A percentile compares a stretch with the other conserved stretches of the same genome.
Conservation (phyloP, 1,140 invertebrate genomes). For the Nephila pilipes region DNA sequence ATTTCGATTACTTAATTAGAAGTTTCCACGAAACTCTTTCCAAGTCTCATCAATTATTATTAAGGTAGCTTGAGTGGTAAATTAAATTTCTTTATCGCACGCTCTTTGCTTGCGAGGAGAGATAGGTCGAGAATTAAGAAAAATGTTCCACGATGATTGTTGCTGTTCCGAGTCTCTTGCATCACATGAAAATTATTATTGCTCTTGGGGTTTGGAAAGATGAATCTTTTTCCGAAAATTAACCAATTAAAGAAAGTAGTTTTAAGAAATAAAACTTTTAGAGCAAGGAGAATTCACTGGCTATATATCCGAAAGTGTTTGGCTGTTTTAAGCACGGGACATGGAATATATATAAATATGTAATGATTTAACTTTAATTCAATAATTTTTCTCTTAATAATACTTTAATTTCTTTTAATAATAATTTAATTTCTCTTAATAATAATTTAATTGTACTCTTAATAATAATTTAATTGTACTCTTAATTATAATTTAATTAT, state of each 20-base stretch:
- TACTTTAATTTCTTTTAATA: too few relatives aligned
- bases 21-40: not conserved
- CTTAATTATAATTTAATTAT: too few relatives aligned
- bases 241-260: not conserved
- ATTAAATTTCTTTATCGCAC: conserved; percentile 22
- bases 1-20: conserved; percentile 5
- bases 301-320: too few relatives aligned
- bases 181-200: not conserved
- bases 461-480: too few relatives aligned
- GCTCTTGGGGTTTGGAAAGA: not conserved
- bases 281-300: too few relatives aligned
- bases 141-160: not conserved
- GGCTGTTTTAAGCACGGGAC: too few relatives aligned
- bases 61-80: not conserved
- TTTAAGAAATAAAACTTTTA: too few relatives aligned
- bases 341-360: too few relatives aligned
- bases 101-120: not conserved
- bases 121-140: not conserved
- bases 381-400: too few relatives aligned
- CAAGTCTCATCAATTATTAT: conserved; percentile 7
- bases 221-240: not conserved
- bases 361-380: too few relatives aligned
- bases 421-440: too few relatives aligned
- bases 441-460: too few relatives aligned
- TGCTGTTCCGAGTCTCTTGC: not conserved